phyloP scores from a whole-genome alignment of 1,140 invertebrate genomes.

The Drosophila sechellia region DNA sequence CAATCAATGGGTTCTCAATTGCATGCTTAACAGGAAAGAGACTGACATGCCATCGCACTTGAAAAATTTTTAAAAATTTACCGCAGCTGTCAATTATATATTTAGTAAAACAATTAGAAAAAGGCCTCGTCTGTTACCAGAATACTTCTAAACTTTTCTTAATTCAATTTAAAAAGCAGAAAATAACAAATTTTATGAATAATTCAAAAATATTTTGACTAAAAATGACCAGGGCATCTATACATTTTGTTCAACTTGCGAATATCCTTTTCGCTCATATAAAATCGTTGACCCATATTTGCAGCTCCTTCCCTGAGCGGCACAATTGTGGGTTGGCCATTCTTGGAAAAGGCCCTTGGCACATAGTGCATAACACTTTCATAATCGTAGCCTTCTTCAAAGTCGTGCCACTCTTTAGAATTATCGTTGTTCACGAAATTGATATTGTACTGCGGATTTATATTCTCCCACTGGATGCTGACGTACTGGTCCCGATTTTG shows the following conservation, averaged over 20 bases:
- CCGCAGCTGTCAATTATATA: no score
- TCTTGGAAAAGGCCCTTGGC: slow-evolving; percentile 88
- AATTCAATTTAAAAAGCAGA: no score
- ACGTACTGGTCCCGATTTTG: slow-evolving; percentile 87
- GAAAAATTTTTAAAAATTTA: no score
- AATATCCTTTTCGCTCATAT: slow-evolving; percentile 87
- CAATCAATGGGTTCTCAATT: background rate
- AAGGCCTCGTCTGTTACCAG: no score
- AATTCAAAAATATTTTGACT: background rate
- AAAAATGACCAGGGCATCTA: slow-evolving; percentile 28
- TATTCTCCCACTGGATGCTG: slow-evolving; percentile 86
- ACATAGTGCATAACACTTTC: slow-evolving; percentile 92
- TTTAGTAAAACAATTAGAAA: no score
- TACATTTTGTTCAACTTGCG: slow-evolving; percentile 88
- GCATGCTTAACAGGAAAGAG: background rate
- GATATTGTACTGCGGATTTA: slow-evolving; percentile 80
- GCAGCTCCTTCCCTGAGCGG: background rate
- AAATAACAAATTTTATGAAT: background rate
- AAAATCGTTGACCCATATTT: slow-evolving; percentile 86
- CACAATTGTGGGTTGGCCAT: slow-evolving; percentile 88
- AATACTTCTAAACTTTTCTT: no score
- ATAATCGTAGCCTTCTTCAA: slow-evolving; percentile 87
- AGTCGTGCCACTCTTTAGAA: slow-evolving; percentile 60
- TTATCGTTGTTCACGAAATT: slow-evolving; percentile 86
- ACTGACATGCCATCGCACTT: no score